Conservation (phyloP, 1,140 invertebrate genomes). For the Contarinia nasturtii region DNA sequence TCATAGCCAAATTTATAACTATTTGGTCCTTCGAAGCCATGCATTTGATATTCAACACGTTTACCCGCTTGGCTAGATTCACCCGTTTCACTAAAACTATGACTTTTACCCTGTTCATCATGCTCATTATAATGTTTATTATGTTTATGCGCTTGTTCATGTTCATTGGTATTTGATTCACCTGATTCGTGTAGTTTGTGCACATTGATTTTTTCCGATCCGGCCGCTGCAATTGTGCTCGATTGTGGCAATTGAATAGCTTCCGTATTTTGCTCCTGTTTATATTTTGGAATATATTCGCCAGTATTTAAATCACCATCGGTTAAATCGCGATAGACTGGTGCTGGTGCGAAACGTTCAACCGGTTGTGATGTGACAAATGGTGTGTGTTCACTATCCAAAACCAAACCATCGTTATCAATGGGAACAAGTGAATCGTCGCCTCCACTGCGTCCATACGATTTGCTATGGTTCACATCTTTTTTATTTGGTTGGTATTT, state of each 20-base stretch:
- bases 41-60: constrained; percentile 31
- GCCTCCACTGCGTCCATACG: constrained; percentile 8
- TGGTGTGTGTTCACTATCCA: constrained; percentile 16
- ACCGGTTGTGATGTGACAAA: constrained; percentile 5
- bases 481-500: constrained; percentile 15
- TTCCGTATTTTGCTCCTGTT: neutral
- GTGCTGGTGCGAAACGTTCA: constrained; percentile 18
- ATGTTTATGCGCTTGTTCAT: neutral
- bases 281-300: neutral
- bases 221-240: neutral
- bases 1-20: constrained; percentile 77
- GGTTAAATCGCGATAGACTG: constrained; percentile 13
- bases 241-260: neutral
- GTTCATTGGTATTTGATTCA: neutral
- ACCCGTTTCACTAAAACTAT: no score
- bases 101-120: no score
- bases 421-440: constrained; percentile 9
- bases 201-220: neutral
- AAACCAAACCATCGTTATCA: constrained; percentile 16
- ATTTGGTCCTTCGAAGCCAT: constrained; percentile 58
- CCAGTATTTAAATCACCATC: neutral
- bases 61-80: constrained; percentile 10
- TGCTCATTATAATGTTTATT: no score
- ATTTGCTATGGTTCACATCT: constrained; percentile 12
- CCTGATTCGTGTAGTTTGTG: neutral